Base-by-base conservation (phyloP, 2,888 invertebrate genomes). In the Platypus cylindrus region DNA sequence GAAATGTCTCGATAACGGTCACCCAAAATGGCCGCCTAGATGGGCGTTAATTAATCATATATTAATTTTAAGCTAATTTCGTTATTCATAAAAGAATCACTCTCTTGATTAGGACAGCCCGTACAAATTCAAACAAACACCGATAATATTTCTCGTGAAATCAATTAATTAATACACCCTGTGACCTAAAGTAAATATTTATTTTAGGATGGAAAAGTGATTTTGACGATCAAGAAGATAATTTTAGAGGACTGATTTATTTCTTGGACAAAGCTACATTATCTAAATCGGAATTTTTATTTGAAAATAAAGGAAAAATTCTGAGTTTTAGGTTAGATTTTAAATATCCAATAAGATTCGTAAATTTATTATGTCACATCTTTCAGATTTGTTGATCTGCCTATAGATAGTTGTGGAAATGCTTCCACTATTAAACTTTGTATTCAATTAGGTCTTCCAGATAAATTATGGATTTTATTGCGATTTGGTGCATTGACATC, bases 341-440 rank as follows among this genome's bases (percentile, higher is more conserved):
- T 7, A n/a, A 26, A 11, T 8, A 5, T 26, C 5, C 26, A 26
- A 26, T 11, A 26, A 26, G n/a, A n/a, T 8, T 12, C 13, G n/a
- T 7, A 29, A 20, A 7, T 11, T 11, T 25, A 25, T 14, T n/a
- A n/a, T n/a, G n/a, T n/a, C n/a, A n/a, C n/a, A n/a, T n/a, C 2
- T 37, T 31, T 18, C 7, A 65, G 77, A 26, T 80, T 84, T 51
- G 75, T 84, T 42, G 86, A 87, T 53, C 73, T 85, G 2, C 83
- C 85, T 8, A 73, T 87, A 58, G 82, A 82, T 54, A 82, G 82
- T 37, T 85, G 85, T 50, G 83, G 84, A 0, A 71, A 68, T 47
- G 70, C 78, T 3, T 70, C 79, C 0, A 36, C 48, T 1, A 13
- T 49, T 11, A 71, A 79, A 52, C 76, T 85, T 1, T 78, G 79